phyloP scores from a whole-genome alignment of 2,888 invertebrate genomes.

The Augochlorella aurata region DNA sequence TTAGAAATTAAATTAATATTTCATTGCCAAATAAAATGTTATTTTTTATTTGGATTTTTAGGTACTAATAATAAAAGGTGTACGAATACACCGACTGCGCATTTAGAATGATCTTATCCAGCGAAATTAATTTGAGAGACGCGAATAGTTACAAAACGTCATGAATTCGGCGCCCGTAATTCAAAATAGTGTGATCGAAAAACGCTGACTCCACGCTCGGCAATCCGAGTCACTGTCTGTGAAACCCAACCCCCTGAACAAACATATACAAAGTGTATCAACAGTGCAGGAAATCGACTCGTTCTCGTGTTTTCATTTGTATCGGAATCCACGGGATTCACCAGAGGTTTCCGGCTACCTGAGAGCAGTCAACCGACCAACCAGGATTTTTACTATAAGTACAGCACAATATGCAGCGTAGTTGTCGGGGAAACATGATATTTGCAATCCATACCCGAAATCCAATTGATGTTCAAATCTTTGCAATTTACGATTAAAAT shows the following conservation, averaged over 20 bases:
- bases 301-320: conserved; percentile 7
- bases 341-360: neutral
- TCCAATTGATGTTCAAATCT: neutral
- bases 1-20: too few relatives aligned
- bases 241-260: neutral
- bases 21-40: too few relatives aligned
- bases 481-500: neutral
- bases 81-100: too few relatives aligned
- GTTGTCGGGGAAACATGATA: neutral
- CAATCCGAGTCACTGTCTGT: neutral
- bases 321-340: neutral
- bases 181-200: neutral
- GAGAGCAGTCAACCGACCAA: neutral
- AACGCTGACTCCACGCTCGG: neutral
- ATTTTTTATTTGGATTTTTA: too few relatives aligned
- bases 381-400: neutral
- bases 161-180: neutral
- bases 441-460: neutral
- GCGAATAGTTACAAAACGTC: neutral
- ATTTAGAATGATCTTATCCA: neutral
- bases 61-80: too few relatives aligned
- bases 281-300: neutral
- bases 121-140: neutral
- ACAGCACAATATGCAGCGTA: neutral
- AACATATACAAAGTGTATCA: conserved; percentile 1